These are phyloP conservation scores for Spilosoma lubricipeda DNA, from an alignment of 2,888 invertebrate genomes.

Conservation along the genomic window DNA sequence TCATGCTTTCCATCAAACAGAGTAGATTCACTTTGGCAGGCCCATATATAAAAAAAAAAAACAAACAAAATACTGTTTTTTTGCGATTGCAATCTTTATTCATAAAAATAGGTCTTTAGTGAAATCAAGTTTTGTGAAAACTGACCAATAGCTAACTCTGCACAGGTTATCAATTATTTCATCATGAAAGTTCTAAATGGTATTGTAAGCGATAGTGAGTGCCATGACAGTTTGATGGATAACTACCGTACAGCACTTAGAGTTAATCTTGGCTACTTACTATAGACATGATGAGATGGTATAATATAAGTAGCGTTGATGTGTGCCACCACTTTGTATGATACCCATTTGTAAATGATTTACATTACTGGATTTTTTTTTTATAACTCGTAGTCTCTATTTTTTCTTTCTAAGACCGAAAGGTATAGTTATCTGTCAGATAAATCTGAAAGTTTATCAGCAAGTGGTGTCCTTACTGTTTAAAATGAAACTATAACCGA, in stretches of 20 bases:
- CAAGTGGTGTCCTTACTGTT: no score
- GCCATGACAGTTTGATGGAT: constrained; percentile 18
- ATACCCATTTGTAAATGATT: neutral
- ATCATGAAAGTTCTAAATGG: constrained; percentile 7
- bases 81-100: no score
- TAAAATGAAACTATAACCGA: no score
- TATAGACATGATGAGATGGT: neutral
- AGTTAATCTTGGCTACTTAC: constrained; percentile 5
- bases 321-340: neutral
- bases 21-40: no score
- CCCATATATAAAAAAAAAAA: no score
- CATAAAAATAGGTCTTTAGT: neutral
- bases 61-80: no score
- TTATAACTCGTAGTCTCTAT: no score
- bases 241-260: constrained; percentile 4
- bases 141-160: neutral
- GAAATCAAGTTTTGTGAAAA: neutral
- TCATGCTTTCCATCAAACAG: no score
- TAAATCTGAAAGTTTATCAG: no score
- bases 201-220: constrained; percentile 6
- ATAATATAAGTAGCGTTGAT: neutral
- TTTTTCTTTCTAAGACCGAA: no score
- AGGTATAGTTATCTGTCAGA: no score
- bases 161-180: constrained; percentile 1
- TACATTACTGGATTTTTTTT: no score